These are phyloP conservation scores for Nephrotoma appendiculata DNA, from an alignment of 2,888 invertebrate genomes.

Conservation along the genomic window DNA sequence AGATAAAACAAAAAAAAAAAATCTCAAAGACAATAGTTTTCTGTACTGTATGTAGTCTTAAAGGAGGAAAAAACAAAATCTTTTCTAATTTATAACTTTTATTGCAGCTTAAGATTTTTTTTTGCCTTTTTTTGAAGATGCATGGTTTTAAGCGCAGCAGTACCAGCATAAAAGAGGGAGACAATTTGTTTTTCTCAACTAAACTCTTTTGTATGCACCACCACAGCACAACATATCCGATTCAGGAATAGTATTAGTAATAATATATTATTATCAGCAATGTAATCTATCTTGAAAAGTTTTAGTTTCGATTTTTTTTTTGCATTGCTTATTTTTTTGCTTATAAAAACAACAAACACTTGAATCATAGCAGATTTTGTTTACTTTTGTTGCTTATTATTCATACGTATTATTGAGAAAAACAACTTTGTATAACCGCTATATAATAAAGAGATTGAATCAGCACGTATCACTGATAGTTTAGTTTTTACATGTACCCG, in stretches of 20 bases:
- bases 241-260: neutral
- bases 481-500: neutral
- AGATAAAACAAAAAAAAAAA: neutral
- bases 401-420: neutral
- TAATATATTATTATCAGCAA: neutral
- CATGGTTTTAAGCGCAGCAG: neutral
- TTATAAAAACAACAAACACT: neutral
- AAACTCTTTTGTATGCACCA: neutral
- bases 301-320: neutral
- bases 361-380: neutral
- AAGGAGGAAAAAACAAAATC: neutral
- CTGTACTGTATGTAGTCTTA: neutral
- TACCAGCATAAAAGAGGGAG: neutral
- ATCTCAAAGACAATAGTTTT: neutral
- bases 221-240: neutral
- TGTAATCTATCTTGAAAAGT: neutral
- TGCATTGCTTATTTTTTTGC: neutral
- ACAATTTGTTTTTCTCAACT: neutral
- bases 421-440: neutral
- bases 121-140: neutral
- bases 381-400: neutral
- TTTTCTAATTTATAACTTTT: neutral
- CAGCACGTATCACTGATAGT: neutral
- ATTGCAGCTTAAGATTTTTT: neutral
- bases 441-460: neutral